These are phyloP conservation scores for Mesodorylaimus sp. DNA, from an alignment of 2,888 invertebrate species.

Conservation along the genomic window DNA sequence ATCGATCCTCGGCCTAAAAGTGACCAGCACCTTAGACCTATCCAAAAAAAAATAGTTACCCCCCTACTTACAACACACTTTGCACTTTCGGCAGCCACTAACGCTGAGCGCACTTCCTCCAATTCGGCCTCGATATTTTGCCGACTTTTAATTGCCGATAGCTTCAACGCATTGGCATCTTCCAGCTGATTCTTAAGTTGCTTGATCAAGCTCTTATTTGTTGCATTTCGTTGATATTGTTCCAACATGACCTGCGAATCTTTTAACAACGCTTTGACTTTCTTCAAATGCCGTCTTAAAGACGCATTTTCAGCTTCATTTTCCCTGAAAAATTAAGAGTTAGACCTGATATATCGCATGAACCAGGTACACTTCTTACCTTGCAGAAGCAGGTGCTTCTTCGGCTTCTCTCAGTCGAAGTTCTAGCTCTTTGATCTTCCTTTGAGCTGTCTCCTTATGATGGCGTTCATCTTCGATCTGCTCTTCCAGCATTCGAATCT, in stretches of 20 bases:
- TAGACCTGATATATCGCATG: too few relatives aligned
- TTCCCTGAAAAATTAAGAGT: conserved; percentile 18
- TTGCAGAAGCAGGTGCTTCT: neutral
- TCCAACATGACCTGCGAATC: conserved; percentile 82
- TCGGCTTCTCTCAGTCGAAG: conserved; percentile 50
- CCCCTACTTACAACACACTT: neutral
- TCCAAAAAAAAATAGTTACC: neutral
- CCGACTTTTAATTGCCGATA: conserved; percentile 63
- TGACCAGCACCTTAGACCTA: neutral
- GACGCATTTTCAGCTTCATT: conserved; percentile 28
- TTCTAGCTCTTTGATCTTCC: conserved; percentile 79
- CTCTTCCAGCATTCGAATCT: conserved; percentile 56
- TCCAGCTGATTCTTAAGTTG: conserved; percentile 67
- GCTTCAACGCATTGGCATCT: conserved; percentile 66
- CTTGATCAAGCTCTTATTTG: conserved; percentile 54
- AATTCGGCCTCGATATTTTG: conserved; percentile 70
- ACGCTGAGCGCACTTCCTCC: conserved; percentile 49
- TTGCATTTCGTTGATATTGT: conserved; percentile 55
- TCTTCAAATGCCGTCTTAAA: conserved; percentile 65
- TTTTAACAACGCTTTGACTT: conserved; percentile 67
- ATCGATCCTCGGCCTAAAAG: conserved; percentile 48
- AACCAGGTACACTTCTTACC: neutral
- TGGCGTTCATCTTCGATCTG: conserved; percentile 83
- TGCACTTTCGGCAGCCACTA: neutral
- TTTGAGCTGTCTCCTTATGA: conserved; percentile 60